A percentile compares a stretch with the other conserved stretches of the same genome.
These are phyloP conservation scores for Heterodera carotae DNA, from an alignment of 1,140 invertebrate genomes.

Conservation along the genomic window DNA sequence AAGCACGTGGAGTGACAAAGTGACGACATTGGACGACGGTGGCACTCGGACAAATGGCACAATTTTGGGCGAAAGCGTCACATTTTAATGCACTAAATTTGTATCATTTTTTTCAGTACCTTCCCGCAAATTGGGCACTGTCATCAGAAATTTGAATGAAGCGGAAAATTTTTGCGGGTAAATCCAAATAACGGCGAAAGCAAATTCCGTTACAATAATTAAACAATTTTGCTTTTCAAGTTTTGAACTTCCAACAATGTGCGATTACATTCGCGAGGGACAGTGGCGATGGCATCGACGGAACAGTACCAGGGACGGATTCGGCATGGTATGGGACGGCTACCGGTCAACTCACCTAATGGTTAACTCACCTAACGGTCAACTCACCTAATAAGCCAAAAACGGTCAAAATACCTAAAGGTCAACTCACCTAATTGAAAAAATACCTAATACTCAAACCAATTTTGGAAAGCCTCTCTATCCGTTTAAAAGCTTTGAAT, in stretches of 20 bases:
- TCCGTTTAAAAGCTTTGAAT: too few relatives aligned
- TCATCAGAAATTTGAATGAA: neutral
- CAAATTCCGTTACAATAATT: too few relatives aligned
- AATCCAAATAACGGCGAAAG: neutral
- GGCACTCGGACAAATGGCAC: neutral
- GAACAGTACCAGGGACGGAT: constrained; percentile 24
- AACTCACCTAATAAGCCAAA: too few relatives aligned
- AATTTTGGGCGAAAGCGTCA: neutral
- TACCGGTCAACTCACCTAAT: too few relatives aligned
- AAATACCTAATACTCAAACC: too few relatives aligned
- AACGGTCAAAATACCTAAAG: too few relatives aligned
- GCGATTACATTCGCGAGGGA: constrained; percentile 26
- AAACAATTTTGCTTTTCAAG: neutral
- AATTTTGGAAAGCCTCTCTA: too few relatives aligned
- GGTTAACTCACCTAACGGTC: too few relatives aligned
- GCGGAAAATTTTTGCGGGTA: constrained; percentile 9
- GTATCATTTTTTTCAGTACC: neutral
- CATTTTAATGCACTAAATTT: neutral
- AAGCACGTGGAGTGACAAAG: constrained; percentile 27
- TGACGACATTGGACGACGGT: neutral
- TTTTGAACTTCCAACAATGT: constrained; percentile 25
- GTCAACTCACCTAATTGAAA: too few relatives aligned
- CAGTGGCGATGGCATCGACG: constrained; percentile 17
- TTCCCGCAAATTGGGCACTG: neutral
- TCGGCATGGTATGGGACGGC: constrained; percentile 11